phyloP scores from a whole-genome alignment of 2,888 invertebrate species.

The Apantesis nais region DNA sequence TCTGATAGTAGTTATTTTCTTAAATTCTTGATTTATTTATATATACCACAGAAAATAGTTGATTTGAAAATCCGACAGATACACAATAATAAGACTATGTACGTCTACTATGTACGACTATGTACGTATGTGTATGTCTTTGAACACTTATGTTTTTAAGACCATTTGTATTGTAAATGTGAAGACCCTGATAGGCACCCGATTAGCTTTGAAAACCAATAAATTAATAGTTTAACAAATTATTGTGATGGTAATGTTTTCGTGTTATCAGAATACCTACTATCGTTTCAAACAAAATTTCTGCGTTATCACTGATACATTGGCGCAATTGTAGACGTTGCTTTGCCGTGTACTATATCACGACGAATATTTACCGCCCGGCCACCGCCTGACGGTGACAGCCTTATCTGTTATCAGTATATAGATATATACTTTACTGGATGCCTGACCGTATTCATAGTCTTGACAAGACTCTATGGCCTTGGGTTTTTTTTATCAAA shows the following conservation, averaged over 20 bases:
- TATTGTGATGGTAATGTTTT: background rate
- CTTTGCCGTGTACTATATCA: slow-evolving; percentile 72
- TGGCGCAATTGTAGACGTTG: slow-evolving; percentile 59
- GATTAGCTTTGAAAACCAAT: background rate
- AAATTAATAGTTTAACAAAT: background rate
- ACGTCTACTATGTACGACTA: background rate
- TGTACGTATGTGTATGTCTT: background rate
- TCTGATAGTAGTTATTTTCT: background rate
- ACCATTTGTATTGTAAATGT: background rate
- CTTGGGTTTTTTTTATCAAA: slow-evolving; percentile 43
- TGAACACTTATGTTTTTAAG: background rate
- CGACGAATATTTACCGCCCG: slow-evolving; percentile 72
- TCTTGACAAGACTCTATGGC: slow-evolving; percentile 49
- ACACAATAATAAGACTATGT: background rate
- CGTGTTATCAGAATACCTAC: slow-evolving; percentile 34
- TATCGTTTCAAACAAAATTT: slow-evolving; percentile 39
- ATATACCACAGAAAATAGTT: background rate
- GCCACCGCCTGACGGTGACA: slow-evolving; percentile 77
- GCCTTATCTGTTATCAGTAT: slow-evolving; percentile 84
- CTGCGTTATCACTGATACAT: slow-evolving; percentile 46
- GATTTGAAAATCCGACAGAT: background rate
- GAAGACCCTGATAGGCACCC: background rate
- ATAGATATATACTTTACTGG: slow-evolving; percentile 72
- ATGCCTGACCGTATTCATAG: slow-evolving; percentile 69
- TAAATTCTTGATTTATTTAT: background rate